Evolutionary conservation across 2,113 vertebrate species (phyloP), one percentile per base, ranked within the genome.

Genomic region (Cyprinodon variegatus): DNA sequence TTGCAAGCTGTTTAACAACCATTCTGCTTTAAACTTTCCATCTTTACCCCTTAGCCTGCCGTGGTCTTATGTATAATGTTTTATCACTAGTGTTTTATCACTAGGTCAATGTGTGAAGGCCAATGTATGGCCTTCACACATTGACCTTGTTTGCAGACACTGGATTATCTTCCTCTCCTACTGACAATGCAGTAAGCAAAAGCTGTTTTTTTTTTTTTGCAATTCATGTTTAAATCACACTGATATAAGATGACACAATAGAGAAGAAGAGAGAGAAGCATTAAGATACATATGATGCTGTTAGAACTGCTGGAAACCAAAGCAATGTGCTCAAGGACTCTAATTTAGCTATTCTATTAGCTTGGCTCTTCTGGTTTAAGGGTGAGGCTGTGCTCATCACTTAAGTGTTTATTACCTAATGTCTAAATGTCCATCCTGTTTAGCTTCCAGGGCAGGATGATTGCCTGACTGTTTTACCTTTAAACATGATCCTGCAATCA

Each of bases 391-490:
- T 50, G 50, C 0, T 66, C 74, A 68, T 50, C 77, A 76, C 66
- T 82, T 73, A 29, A 61, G 20, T 70, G 57, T 1, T 11, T n/a
- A 37, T 37, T 6, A 53, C 77, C 17, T 66, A 14, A 74, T 79
- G 76, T 59, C 76, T 73, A 72, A 76, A 86, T 85, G 70, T 72
- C 59, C 67, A 67, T 73, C 73, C 68, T 65, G 39, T 82, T 76
- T 74, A 14, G 45, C 65, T 40, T 65, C 41, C n/a, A 5, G 40
- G 9, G 53, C 50, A 45, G 15, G 10, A 77, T 59, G 67, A 68
- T 40, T 63, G 39, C 17, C 65, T 61, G 72, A 68, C 66, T 64
- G 60, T 65, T 68, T 86, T 43, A 3, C 71, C 62, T 82, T 76
- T 65, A 36, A 61, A 20, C 76, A 48, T 75, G 63, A 77, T 79